A percentile compares a stretch with the other conserved stretches of the same genome.
Evolutionary conservation across 2,888 invertebrate species (phyloP).

Genomic region (Arrhopalites spinosus): DNA sequence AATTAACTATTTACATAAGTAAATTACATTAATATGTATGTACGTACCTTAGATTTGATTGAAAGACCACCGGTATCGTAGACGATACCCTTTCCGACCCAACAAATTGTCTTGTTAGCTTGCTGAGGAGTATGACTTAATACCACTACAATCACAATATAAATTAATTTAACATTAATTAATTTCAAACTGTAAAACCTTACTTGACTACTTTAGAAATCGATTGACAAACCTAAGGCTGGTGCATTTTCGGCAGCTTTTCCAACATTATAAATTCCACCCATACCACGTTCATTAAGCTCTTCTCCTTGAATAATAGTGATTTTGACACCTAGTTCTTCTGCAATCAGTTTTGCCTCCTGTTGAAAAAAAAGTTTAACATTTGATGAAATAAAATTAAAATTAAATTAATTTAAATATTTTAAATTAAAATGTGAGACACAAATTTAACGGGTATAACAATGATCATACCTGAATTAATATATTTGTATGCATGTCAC

Average conservation of each 20-base stretch:
- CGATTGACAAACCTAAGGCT: slow-evolving; percentile 82
- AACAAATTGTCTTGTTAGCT: no score
- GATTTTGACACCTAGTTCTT: slow-evolving; percentile 69
- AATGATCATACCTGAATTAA: slow-evolving; percentile 71
- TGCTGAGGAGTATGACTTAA: no score
- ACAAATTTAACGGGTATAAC: not conserved
- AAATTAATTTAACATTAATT: no score
- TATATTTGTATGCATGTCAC: slow-evolving; percentile 79
- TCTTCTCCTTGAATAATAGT: slow-evolving; percentile 79
- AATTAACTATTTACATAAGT: no score
- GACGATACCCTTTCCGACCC: no score
- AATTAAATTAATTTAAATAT: not conserved
- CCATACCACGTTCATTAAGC: slow-evolving; percentile 75
- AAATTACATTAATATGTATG: no score
- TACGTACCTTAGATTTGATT: no score
- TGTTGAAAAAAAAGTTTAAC: slow-evolving; percentile 58
- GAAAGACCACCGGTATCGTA: no score
- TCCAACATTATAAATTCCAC: slow-evolving; percentile 87
- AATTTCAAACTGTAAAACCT: no score
- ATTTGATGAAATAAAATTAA: not conserved
- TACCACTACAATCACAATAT: no score
- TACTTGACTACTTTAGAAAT: slow-evolving; percentile 72
- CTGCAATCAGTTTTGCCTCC: slow-evolving; percentile 72
- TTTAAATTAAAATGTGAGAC: slow-evolving; percentile 4
- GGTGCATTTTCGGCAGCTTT: slow-evolving; percentile 72